Evolutionary conservation across 1,140 invertebrate species (phyloP).

Genomic region (Conus betulinus): DNA sequence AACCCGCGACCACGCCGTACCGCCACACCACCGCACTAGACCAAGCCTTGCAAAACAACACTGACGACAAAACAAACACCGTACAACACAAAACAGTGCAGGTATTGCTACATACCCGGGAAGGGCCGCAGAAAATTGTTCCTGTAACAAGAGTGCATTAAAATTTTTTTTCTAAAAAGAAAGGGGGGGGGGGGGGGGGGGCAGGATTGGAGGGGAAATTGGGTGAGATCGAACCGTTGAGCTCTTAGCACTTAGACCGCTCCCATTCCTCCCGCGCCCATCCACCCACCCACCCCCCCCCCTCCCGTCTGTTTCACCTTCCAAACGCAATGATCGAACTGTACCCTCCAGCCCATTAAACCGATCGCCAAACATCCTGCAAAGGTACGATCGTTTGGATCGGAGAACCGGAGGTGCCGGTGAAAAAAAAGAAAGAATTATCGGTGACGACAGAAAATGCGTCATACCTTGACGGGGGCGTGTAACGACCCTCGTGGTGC

Average conservation of each 20-base stretch:
- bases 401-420: too few species aligned
- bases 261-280: background rate
- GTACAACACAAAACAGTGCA: too few species aligned
- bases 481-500: background rate
- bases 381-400: background rate
- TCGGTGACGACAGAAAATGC: constrained; percentile 6
- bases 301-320: background rate
- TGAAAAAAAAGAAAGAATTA: background rate
- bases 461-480: background rate
- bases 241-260: too few species aligned
- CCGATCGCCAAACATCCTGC: background rate
- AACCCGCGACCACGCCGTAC: too few species aligned
- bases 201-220: too few species aligned
- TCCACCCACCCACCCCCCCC: background rate
- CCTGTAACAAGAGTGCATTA: too few species aligned
- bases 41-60: background rate
- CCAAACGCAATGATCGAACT: background rate
- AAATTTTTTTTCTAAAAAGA: too few species aligned
- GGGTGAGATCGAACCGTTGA: too few species aligned
- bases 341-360: background rate
- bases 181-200: too few species aligned
- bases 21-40: background rate
- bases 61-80: too few species aligned
- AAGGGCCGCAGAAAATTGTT: too few species aligned
- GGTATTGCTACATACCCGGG: too few species aligned